Percentiles rank a stretch among this genome's conserved stretches.
phyloP scores from a whole-genome alignment of 2,113 vertebrate species.

The Periophthalmus modestus region DNA sequence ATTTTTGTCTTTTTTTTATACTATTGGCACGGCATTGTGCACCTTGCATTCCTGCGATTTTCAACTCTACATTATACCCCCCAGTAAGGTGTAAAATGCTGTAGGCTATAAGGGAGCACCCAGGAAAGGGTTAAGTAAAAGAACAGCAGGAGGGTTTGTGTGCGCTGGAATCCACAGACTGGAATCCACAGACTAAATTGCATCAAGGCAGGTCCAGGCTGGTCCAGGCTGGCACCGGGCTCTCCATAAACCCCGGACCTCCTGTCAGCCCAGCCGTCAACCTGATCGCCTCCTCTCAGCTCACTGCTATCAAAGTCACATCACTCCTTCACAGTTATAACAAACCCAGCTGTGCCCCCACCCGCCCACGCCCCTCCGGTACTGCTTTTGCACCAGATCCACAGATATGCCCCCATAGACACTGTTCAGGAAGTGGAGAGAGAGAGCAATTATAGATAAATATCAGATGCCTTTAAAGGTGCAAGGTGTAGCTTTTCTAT shows the following conservation, averaged over 20 bases:
- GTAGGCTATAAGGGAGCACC: background rate
- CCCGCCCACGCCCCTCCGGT: no score
- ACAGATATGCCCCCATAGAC: background rate
- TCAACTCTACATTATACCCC: no score
- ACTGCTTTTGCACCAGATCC: constrained; percentile 11
- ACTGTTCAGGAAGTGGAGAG: background rate
- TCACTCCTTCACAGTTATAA: constrained; percentile 23
- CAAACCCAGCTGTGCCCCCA: constrained; percentile 13
- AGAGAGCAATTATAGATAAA: background rate
- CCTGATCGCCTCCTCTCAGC: constrained; percentile 35
- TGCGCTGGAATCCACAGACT: constrained; percentile 65
- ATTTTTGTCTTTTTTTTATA: no score
- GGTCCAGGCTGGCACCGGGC: constrained; percentile 63
- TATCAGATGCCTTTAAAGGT: background rate
- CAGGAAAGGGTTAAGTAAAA: constrained; percentile 47
- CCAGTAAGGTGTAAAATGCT: background rate
- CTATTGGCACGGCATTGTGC: no score
- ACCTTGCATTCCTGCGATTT: no score
- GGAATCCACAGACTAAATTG: constrained; percentile 75
- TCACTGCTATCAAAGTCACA: background rate
- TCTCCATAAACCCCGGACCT: constrained; percentile 66
- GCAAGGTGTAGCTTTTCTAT: no score
- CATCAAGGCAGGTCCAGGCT: constrained; percentile 68
- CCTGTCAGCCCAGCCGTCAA: constrained; percentile 67
- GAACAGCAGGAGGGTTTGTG: constrained; percentile 50